Base-by-base conservation (phyloP, 2,888 invertebrate genomes). In the Troglohyphantes excavatus region DNA sequence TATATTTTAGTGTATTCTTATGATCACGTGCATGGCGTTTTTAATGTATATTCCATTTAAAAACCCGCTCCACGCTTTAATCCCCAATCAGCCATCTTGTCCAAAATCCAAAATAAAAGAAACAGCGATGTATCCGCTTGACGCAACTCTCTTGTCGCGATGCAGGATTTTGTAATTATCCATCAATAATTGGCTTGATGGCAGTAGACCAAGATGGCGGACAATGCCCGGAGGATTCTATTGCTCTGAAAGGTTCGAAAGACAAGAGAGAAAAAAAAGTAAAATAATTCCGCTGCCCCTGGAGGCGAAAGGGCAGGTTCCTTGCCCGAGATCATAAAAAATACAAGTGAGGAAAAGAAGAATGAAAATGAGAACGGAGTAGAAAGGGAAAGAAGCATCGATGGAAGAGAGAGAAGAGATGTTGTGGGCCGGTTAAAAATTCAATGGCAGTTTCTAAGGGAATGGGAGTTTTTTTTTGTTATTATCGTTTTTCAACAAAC, bases 101-200 rank as follows among this genome's bases (percentile, higher is more conserved):
- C 9, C 33, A 3, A 33, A 33, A 6, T 33, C 9, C 33, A 33
- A 33, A 33, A 6, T 9, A 3, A 33, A 33, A 33, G 33, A 33
- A 5, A 2, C 53, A n/a, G 5, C 53, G 53, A 53, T 17, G n/a
- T n/a, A 53, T 53, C 53, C 53, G 13, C n/a, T 53, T 53, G n/a
- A 17, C 53, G 0, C 53, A n/a, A 53, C n/a, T 63, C 72, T 27
- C 19, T 79, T 79, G 70, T 63, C 70, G 27, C 63, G 78, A 72
- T 27, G 65, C 53, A 29, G 72, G 63, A 59, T 90, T 84, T 78
- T 59, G 89, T 78, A 90, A 90, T 90, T 90, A 90, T 53, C 63
- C 72, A 78, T 70, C 72, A 65, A 84, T 90, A 90, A 90, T 84
- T 90, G 84, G 72, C 7, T 67, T n/a, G 73, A 39, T n/a, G 46